Conservation (phyloP, 1,140 invertebrate genomes). For the Anastatus disparis region DNA sequence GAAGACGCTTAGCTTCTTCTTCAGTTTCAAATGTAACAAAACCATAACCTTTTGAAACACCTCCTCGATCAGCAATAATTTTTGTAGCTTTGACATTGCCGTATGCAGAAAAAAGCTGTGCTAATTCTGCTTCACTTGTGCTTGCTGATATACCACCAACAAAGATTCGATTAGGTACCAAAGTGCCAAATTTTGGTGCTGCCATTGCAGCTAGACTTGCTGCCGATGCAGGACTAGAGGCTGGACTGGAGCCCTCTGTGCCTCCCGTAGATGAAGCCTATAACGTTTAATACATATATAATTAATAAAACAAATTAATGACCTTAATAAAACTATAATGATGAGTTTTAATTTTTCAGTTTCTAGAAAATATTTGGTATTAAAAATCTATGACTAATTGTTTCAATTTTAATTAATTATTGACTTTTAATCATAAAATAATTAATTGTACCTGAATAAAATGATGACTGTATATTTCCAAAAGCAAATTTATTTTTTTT, state of each 20-base stretch:
- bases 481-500: slow-evolving; percentile 8
- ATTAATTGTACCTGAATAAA: neutral
- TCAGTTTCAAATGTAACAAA: slow-evolving; percentile 96
- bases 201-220: slow-evolving; percentile 65
- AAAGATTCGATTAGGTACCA: slow-evolving; percentile 94
- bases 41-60: slow-evolving; percentile 94
- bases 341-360: no score
- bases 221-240: slow-evolving; percentile 64
- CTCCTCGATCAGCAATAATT: slow-evolving; percentile 92
- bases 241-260: slow-evolving; percentile 66
- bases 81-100: slow-evolving; percentile 93
- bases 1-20: slow-evolving; percentile 84
- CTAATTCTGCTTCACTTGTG: slow-evolving; percentile 85
- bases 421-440: neutral
- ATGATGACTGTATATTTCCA: neutral
- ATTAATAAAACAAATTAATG: no score
- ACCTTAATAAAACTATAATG: no score
- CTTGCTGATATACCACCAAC: slow-evolving; percentile 91
- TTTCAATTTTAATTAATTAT: no score
- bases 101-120: slow-evolving; percentile 85
- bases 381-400: no score
- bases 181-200: slow-evolving; percentile 79
- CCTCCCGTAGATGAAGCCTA: slow-evolving; percentile 65
- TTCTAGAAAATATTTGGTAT: no score
- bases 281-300: slow-evolving; percentile 38